Evolutionary conservation across 2,113 vertebrate genomes (phyloP).

Genomic region (Fukomys damarensis): DNA sequence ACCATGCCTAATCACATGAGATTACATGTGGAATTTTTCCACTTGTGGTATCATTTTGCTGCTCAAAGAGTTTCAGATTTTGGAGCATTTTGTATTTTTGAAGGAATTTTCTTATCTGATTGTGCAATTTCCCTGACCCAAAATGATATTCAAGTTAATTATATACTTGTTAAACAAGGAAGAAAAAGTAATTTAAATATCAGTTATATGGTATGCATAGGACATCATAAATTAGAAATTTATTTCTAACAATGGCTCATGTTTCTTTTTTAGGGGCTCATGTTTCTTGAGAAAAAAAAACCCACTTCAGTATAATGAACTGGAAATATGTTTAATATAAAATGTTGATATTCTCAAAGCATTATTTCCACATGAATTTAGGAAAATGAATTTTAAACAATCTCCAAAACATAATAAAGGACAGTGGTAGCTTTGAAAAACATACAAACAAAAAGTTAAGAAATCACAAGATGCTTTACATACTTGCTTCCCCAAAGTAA

Average conservation of each 20-base stretch:
- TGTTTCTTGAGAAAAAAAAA: constrained; percentile 59
- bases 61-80: background rate
- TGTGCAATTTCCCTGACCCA: background rate
- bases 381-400: constrained; percentile 72
- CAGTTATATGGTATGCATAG: background rate
- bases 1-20: background rate
- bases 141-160: constrained; percentile 36
- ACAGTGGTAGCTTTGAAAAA: constrained; percentile 75
- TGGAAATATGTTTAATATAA: constrained; percentile 85
- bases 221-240: constrained; percentile 31
- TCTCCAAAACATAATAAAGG: constrained; percentile 73
- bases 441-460: constrained; percentile 73
- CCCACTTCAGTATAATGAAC: constrained; percentile 66
- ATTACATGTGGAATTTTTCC: background rate
- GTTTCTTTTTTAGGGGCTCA: background rate
- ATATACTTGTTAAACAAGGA: background rate
- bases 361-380: constrained; percentile 79
- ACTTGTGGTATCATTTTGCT: background rate
- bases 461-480: constrained; percentile 70
- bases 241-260: background rate
- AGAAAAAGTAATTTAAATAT: constrained; percentile 59
- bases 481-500: constrained; percentile 70
- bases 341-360: constrained; percentile 76
- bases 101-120: background rate
- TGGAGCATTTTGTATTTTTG: background rate